Conservation (phyloP, 2,888 invertebrate genomes). For the Apamea anceps region DNA sequence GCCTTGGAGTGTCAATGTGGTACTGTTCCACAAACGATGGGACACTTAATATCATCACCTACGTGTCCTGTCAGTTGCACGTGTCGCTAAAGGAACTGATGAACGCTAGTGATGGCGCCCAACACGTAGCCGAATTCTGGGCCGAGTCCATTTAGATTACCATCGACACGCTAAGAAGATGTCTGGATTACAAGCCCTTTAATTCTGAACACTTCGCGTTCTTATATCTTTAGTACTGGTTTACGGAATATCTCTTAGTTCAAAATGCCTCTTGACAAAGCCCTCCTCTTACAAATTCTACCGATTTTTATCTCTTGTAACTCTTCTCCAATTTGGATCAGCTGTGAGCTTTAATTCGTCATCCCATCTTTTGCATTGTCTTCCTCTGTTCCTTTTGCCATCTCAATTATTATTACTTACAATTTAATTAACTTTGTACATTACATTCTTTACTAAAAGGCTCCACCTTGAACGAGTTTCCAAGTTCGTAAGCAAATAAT, state of each 20-base stretch:
- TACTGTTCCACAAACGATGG: too few species aligned
- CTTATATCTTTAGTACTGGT: background rate
- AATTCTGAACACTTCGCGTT: background rate
- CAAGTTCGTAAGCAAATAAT: background rate
- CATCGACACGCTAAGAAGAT: background rate
- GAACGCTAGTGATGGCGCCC: background rate
- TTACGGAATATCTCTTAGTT: background rate
- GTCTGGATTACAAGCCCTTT: background rate
- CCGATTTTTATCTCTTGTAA: too few species aligned
- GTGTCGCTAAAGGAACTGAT: background rate
- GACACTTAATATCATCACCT: too few species aligned
- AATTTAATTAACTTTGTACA: background rate
- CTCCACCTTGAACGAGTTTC: constrained; percentile 17
- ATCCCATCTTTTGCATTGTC: background rate
- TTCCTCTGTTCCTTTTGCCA: background rate
- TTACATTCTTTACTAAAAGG: constrained; percentile 6
- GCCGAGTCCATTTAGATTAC: background rate
- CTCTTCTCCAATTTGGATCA: background rate
- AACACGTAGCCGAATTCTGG: background rate
- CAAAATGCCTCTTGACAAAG: background rate
- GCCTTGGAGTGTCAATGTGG: too few species aligned
- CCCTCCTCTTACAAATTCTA: too few species aligned
- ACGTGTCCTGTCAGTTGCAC: too few species aligned
- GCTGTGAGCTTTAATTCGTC: background rate
- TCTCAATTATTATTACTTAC: background rate